These are phyloP conservation scores for Prosopocoilus inquinatus DNA, from an alignment of 2,888 invertebrate species.

Conservation along the genomic window DNA sequence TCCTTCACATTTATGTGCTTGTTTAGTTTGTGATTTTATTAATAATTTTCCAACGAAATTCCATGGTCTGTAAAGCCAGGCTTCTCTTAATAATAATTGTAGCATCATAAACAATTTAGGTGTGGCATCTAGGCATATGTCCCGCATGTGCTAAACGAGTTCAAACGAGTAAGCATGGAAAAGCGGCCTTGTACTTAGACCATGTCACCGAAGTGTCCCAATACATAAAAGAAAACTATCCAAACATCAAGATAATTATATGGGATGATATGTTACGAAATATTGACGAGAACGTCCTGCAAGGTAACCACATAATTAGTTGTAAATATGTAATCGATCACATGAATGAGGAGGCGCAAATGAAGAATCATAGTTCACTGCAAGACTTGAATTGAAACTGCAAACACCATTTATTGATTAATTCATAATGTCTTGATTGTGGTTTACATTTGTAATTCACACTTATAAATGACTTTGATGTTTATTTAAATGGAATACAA, in stretches of 20 bases:
- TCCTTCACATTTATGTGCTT: no score
- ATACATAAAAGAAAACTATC: constrained; percentile 61
- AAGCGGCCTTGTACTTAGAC: constrained; percentile 62
- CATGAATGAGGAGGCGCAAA: no score
- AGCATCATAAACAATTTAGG: constrained; percentile 49
- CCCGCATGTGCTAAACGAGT: constrained; percentile 56
- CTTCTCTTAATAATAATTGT: not conserved
- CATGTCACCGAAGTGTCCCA: constrained; percentile 64
- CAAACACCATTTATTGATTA: no score
- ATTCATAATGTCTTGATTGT: no score
- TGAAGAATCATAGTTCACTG: no score
- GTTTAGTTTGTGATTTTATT: no score
- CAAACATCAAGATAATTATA: constrained; percentile 65
- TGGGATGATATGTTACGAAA: constrained; percentile 87
- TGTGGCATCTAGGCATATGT: constrained; percentile 71
- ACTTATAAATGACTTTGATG: no score
- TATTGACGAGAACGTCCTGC: constrained; percentile 55
- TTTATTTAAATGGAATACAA: no score
- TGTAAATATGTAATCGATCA: no score
- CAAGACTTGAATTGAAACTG: no score
- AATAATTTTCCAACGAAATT: constrained; percentile 1
- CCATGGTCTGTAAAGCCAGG: not conserved
- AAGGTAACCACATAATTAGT: constrained; percentile 50
- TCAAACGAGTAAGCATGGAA: constrained; percentile 52
- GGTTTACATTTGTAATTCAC: no score